Evolutionary conservation across 1,140 invertebrate species (phyloP), one percentile per base, ranked within the genome.

Genomic region (Bicyclus anynana): DNA sequence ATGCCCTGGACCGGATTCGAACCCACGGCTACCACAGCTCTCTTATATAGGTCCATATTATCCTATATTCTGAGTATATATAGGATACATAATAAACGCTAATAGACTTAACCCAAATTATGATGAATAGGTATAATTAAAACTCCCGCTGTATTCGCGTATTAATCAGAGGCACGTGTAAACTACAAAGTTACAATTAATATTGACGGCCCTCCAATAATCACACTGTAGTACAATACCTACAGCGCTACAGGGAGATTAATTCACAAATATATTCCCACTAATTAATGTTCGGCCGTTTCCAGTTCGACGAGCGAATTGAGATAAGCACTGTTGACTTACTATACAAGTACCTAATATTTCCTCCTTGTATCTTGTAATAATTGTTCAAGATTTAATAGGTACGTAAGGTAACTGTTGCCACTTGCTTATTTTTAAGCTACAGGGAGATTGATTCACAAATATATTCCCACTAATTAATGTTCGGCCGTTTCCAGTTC

Each of bases 381-480:
- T 13, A 37, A 14, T 12, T n/a, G n/a, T n/a, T n/a, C n/a, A n/a
- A n/a, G n/a, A n/a, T n/a, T n/a, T n/a, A n/a, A n/a, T n/a, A n/a
- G n/a, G n/a, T n/a, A n/a, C n/a, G n/a, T n/a, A n/a, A n/a, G n/a
- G n/a, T n/a, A n/a, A n/a, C n/a, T n/a, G n/a, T n/a, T n/a, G n/a
- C n/a, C n/a, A n/a, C n/a, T n/a, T n/a, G n/a, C n/a, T n/a, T n/a
- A n/a, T n/a, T n/a, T n/a, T n/a, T n/a, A n/a, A n/a, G n/a, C 46
- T 53, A 52, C 53, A 29, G 53, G 40, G 40, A 55, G 50, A 65
- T 65, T 65, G 60, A 65, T 65, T 65, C 53, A 60, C 58, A 44
- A 49, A 51, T 38, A 54, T 56, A 60, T 59, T 57, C 26, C 52
- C 55, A 51, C 51, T 62, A 62, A 62, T 62, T 48, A 56, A 53